Evolutionary conservation across 2,888 invertebrate genomes (phyloP), one percentile per base, ranked within the genome.

Genomic region (Chesias legatella): DNA sequence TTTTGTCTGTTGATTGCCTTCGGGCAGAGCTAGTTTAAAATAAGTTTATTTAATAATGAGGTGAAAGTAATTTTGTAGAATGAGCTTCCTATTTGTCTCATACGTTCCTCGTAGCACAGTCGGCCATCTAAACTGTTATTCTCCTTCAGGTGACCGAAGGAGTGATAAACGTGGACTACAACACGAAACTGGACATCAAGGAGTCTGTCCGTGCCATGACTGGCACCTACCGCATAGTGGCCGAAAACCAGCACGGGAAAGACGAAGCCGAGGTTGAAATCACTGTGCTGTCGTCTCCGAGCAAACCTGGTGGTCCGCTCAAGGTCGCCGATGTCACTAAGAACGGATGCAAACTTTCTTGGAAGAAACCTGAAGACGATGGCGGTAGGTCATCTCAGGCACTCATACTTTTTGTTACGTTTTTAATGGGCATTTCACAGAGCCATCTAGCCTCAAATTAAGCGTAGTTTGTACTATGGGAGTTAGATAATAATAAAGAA

Each of bases 231-330:
- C 95, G 94, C 63, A 95, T 98, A 54, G 89, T 93, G 32, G 97
- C 98, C 1, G 94, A 94, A 33, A 98, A 98, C 83, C 92, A 95
- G 49, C 95, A 96, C 65, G 98, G 98, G 22, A 91, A 92, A 45
- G 98, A 98, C 72, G 95, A 96, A 60, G 98, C 97, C 0, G 96
- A 97, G 17, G 95, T 98, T 6, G 98, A 98, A 82, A 92, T 98
- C 36, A 96, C 97, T 0, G 94, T 98, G n/a, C 69, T 91, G 25
- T 89, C 94, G 26, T 92, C 95, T 5, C 98, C 98, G 3, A 90
- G 93, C 47, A 95, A 93, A 65, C 98, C 98, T 1, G 94, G 93
- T 51, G 98, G 98, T 6, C 98, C 98, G 1, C 89, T 98, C 5
- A 94, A 96, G 79, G 96, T 96, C 7, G 85, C 92, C 0, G 96